phyloP scores from a whole-genome alignment of 2,797 vertebrate genomes.

The Xenops minutus region DNA sequence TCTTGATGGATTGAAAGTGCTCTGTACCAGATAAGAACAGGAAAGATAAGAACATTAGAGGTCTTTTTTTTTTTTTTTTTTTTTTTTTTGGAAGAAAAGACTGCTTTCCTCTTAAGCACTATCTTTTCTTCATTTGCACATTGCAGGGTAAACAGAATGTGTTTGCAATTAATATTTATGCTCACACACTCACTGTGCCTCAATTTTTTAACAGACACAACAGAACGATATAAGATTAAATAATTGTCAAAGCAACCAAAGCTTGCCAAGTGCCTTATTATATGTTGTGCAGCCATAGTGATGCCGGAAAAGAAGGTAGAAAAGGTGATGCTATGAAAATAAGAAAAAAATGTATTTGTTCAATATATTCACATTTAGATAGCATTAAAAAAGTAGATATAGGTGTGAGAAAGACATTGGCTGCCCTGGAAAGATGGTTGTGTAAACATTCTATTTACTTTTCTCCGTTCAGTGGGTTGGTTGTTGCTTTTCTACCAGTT shows the following conservation, averaged over 20 bases:
- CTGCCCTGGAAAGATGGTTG: background rate
- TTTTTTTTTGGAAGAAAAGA: background rate
- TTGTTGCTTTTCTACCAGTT: slow-evolving; percentile 44
- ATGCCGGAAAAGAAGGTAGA: background rate
- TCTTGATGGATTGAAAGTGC: slow-evolving; percentile 53
- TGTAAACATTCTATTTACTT: background rate
- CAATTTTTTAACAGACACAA: background rate
- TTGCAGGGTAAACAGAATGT: background rate
- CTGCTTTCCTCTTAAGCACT: background rate
- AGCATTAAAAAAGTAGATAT: background rate
- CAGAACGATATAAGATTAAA: background rate
- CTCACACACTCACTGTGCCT: background rate
- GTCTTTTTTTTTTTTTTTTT: background rate
- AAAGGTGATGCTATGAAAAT: background rate
- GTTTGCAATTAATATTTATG: slow-evolving; percentile 28
- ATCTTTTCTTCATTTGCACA: slow-evolving; percentile 28
- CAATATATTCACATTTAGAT: background rate
- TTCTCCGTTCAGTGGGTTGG: background rate
- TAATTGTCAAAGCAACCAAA: background rate
- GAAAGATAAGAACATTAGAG: slow-evolving; percentile 46
- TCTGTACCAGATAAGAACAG: slow-evolving; percentile 45
- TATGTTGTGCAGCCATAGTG: background rate
- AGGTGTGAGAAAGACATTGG: background rate
- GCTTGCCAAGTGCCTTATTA: background rate
- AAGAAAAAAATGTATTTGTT: background rate